These are phyloP conservation scores for Chrysemys picta DNA, from an alignment of 2,113 vertebrate species.

Conservation along the genomic window DNA sequence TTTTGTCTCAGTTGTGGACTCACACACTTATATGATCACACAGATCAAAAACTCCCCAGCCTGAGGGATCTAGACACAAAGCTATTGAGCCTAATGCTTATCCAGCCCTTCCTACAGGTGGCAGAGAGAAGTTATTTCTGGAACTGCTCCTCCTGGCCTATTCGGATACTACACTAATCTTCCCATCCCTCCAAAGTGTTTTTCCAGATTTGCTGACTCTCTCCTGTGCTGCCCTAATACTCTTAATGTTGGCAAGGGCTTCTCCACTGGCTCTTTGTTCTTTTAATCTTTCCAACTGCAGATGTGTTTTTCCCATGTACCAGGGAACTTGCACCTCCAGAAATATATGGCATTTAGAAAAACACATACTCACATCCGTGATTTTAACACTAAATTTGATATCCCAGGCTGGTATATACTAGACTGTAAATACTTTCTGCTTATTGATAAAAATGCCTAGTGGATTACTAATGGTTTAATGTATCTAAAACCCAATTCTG, in stretches of 20 bases:
- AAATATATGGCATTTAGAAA: neutral
- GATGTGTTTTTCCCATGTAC: neutral
- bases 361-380: neutral
- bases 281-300: neutral
- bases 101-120: conserved; percentile 8
- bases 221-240: neutral
- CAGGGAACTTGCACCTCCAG: neutral
- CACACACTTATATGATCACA: neutral
- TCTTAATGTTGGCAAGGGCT: neutral
- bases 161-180: neutral
- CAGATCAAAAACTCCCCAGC: neutral
- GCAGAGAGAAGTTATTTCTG: conserved; percentile 49
- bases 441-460: neutral
- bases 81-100: neutral
- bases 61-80: neutral
- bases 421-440: neutral
- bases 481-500: neutral
- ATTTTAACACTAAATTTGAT: neutral
- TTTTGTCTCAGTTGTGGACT: neutral
- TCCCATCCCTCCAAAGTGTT: neutral
- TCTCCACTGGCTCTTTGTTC: neutral
- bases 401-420: neutral
- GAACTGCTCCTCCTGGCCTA: neutral
- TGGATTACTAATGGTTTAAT: neutral
- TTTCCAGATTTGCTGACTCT: conserved; percentile 47